Evolutionary conservation across 2,113 vertebrate genomes (phyloP), one percentile per base, ranked within the genome.

Genomic region (Hippocampus abdominalis): DNA sequence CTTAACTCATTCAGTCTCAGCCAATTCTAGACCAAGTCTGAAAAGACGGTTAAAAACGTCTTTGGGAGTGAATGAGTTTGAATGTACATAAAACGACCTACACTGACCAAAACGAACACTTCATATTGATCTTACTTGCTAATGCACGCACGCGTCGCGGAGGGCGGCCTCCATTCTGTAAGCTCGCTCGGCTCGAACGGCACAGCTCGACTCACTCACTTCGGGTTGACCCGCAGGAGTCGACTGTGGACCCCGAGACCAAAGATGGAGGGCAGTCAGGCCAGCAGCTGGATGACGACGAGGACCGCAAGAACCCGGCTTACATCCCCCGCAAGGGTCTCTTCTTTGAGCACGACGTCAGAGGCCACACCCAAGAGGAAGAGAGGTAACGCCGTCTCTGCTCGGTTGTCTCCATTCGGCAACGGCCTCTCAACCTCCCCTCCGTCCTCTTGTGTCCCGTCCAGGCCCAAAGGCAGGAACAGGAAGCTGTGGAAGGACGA

Each of bases 401-500:
- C 12, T 32, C 7, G 27, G 2, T 7, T 2, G 15, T 16, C 27
- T 29, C 1, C 6, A 8, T 18, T 2, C 27, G 3, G 11, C 25
- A 39, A n/a, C 8, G 36, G 49, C 91, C 91, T 92, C 5, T 1
- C 4, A 12, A 8, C 5, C 5, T 23, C 27, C 27, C 32, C 4
- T 5, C 5, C 0, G 2, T 16, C 5, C n/a, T 25, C 10, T 42
- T 25, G 12, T 6, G 48, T 12, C 29, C 23, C 51, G 11, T 15
- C 53, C 84, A 99, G 97, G 78, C 96, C 97, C 0, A 99, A 99
- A 77, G 96, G 95, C 3, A 89, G 96, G 0, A 95, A 98, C 87
- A 89, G 96, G 71, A 98, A 96, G 84, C 77, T 99, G 27, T 99
- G 97, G 97, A 98, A 98, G 77, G 97, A 99, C 0, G 96, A 98